phyloP scores from a whole-genome alignment of 2,113 vertebrate genomes.

The Pitta sordida region DNA sequence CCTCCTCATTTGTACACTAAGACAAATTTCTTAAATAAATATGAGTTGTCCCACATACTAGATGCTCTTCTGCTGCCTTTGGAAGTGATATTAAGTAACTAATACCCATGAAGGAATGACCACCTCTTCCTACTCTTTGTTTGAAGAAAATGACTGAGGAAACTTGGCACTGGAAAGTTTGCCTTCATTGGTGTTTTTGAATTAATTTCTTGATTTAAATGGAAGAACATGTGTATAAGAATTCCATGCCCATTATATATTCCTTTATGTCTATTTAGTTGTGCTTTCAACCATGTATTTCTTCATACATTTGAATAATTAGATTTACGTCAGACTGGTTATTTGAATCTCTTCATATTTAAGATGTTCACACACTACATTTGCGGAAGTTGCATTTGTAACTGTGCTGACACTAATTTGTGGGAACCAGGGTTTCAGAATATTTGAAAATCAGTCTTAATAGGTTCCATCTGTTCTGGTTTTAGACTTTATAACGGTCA shows the following conservation, averaged over 20 bases:
- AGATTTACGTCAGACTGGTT: neutral
- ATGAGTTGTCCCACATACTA: neutral
- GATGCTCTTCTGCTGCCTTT: neutral
- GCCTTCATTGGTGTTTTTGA: neutral
- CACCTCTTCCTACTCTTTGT: neutral
- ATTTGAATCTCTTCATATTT: neutral
- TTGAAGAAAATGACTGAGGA: neutral
- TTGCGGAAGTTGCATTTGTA: neutral
- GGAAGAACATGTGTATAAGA: neutral
- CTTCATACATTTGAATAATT: neutral
- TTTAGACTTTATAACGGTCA: neutral
- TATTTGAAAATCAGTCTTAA: neutral
- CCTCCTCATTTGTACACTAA: neutral
- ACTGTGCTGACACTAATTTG: neutral
- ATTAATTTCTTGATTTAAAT: neutral
- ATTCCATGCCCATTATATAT: neutral
- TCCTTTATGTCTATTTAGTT: neutral
- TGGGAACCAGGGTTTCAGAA: neutral
- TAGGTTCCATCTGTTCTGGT: neutral
- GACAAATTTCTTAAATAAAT: neutral
- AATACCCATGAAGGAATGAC: neutral
- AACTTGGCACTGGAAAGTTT: neutral
- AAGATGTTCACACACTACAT: rapidly evolving
- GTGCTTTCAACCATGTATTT: neutral
- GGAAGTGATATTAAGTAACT: neutral